Evolutionary conservation across 1,140 invertebrate genomes (phyloP).

Genomic region (Ips nitidus): DNA sequence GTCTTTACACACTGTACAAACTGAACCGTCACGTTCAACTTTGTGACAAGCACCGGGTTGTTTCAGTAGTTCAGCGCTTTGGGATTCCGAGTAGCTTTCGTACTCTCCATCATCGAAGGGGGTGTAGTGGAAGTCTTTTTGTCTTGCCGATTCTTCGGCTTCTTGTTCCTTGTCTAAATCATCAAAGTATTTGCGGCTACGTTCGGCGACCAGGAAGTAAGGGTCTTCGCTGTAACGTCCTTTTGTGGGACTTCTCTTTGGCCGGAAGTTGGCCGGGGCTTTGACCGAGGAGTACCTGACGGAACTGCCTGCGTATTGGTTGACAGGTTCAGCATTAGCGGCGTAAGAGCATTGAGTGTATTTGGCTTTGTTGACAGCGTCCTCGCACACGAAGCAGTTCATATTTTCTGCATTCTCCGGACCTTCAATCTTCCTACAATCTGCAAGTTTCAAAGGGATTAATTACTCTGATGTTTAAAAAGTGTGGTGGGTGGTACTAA

Average conservation of each 20-base stretch:
- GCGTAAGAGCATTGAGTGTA: slow-evolving; percentile 57
- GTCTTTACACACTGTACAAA: slow-evolving; percentile 67
- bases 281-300: slow-evolving; percentile 43
- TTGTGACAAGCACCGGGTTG: slow-evolving; percentile 64
- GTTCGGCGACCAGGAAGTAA: slow-evolving; percentile 44
- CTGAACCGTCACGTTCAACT: slow-evolving; percentile 63
- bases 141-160: slow-evolving; percentile 41
- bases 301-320: slow-evolving; percentile 48
- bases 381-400: slow-evolving; percentile 58
- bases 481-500: neutral
- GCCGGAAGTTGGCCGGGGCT: slow-evolving; percentile 36
- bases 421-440: slow-evolving; percentile 44
- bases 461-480: neutral
- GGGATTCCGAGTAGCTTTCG: slow-evolving; percentile 55
- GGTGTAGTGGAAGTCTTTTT: slow-evolving; percentile 39
- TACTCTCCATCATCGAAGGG: slow-evolving; percentile 40
- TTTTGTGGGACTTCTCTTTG: slow-evolving; percentile 42
- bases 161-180: slow-evolving; percentile 40
- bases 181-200: slow-evolving; percentile 40
- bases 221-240: slow-evolving; percentile 41
- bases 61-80: slow-evolving; percentile 57
- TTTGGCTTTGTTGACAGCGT: slow-evolving; percentile 52
- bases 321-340: slow-evolving; percentile 47
- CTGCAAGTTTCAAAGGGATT: neutral
- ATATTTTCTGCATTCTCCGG: slow-evolving; percentile 44